These are phyloP conservation scores for Aspidoscelis tigris DNA, from an alignment of 2,113 vertebrate species.

Conservation along the genomic window DNA sequence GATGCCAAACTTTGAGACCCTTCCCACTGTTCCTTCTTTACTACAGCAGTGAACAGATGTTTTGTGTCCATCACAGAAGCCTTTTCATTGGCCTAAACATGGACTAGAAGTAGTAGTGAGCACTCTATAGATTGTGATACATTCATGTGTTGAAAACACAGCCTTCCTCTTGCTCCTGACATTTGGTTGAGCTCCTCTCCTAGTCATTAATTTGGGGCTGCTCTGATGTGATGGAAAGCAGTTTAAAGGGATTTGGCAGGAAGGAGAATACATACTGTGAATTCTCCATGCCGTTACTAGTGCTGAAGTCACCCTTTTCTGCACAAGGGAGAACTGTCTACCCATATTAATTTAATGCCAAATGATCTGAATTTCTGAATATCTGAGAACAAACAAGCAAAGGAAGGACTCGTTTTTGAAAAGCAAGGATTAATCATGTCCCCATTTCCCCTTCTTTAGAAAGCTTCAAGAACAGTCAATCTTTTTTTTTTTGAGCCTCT, in stretches of 20 bases:
- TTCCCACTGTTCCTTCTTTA: no score
- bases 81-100: not conserved
- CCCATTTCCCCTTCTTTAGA: constrained; percentile 23
- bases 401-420: constrained; percentile 4
- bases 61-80: no score
- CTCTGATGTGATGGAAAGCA: not conserved
- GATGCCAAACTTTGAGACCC: no score
- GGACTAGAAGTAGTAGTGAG: not conserved
- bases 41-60: no score
- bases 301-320: constrained; percentile 53
- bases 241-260: not conserved
- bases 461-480: constrained; percentile 40
- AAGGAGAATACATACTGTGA: not conserved
- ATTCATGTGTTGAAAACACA: not conserved
- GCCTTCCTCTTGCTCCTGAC: not conserved
- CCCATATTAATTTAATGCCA: constrained; percentile 45
- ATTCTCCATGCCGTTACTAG: not conserved
- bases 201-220: not conserved
- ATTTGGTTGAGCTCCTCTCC: not conserved
- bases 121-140: not conserved
- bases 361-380: constrained; percentile 48
- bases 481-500: not conserved
- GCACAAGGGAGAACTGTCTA: not conserved
- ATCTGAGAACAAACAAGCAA: constrained; percentile 24
- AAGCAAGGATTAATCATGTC: constrained; percentile 4